phyloP scores from a whole-genome alignment of 1,140 invertebrate genomes.

The Cydia amplana region DNA sequence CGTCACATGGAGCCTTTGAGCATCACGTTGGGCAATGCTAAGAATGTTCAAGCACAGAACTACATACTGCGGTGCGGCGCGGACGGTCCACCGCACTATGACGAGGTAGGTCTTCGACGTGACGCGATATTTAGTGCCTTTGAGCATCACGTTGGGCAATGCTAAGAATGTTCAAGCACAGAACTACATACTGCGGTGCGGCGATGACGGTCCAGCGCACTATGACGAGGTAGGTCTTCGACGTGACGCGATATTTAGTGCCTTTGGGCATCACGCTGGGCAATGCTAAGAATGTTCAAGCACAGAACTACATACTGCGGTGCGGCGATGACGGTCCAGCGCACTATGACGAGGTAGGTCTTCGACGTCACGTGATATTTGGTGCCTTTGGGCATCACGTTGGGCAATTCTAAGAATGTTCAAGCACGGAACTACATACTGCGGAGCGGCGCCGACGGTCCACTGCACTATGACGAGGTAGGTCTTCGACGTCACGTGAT shows the following conservation, averaged over 20 bases:
- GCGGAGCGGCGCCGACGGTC: slow-evolving; percentile 74
- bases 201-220: slow-evolving; percentile 72
- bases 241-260: slow-evolving; percentile 81
- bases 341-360: slow-evolving; percentile 80
- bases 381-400: slow-evolving; percentile 74
- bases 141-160: slow-evolving; percentile 78
- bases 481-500: slow-evolving; percentile 79
- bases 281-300: slow-evolving; percentile 70
- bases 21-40: slow-evolving; percentile 74
- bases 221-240: slow-evolving; percentile 80
- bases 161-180: slow-evolving; percentile 75
- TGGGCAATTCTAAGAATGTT: slow-evolving; percentile 75
- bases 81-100: slow-evolving; percentile 76
- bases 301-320: slow-evolving; percentile 80
- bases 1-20: slow-evolving; percentile 79
- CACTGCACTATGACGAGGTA: slow-evolving; percentile 79
- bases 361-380: slow-evolving; percentile 81
- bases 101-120: slow-evolving; percentile 81
- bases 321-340: slow-evolving; percentile 75
- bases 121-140: slow-evolving; percentile 78
- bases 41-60: slow-evolving; percentile 76
- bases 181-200: slow-evolving; percentile 80
- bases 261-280: slow-evolving; percentile 77
- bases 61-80: slow-evolving; percentile 80
- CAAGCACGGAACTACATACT: slow-evolving; percentile 80